Percentiles rank a stretch among this genome's conserved stretches.
Evolutionary conservation across 2,113 vertebrate species (phyloP).

Genomic region (Lophochroa leadbeateri): DNA sequence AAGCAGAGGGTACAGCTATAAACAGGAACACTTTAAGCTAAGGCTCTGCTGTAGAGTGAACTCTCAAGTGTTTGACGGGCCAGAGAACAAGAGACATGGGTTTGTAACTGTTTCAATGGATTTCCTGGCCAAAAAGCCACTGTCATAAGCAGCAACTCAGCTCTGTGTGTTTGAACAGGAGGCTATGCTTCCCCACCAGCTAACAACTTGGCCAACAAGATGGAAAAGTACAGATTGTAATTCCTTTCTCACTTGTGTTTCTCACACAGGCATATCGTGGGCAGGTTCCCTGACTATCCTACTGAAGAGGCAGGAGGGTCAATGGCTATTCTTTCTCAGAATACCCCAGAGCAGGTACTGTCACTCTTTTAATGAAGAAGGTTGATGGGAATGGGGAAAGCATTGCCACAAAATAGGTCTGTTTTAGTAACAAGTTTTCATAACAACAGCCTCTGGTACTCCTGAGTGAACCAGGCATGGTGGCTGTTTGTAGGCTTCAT

Average conservation of each 20-base stretch:
- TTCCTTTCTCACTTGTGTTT: background rate
- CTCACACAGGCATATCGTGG: conserved; percentile 75
- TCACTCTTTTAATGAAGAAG: background rate
- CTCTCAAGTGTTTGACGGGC: background rate
- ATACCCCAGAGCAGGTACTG: conserved; percentile 83
- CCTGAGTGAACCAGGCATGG: background rate
- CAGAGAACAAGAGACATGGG: background rate
- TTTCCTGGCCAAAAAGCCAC: background rate
- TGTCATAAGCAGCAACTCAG: background rate
- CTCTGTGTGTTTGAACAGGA: background rate
- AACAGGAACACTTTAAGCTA: background rate
- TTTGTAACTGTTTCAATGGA: background rate
- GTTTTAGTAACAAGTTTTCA: background rate
- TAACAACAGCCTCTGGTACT: background rate
- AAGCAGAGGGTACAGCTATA: background rate
- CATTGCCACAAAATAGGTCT: background rate
- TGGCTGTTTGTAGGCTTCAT: background rate
- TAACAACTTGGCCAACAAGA: background rate
- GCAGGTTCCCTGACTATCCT: conserved; percentile 84
- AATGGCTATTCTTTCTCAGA: conserved; percentile 76
- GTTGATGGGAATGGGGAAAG: background rate
- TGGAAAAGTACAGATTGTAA: background rate
- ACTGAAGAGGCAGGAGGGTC: conserved; percentile 79
- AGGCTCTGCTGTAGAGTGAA: background rate
- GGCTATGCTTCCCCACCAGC: background rate